A percentile compares a stretch with the other conserved stretches of the same genome.
Evolutionary conservation across 2,797 vertebrate species (phyloP).

Genomic region (Rhadinocentrus ornatus): DNA sequence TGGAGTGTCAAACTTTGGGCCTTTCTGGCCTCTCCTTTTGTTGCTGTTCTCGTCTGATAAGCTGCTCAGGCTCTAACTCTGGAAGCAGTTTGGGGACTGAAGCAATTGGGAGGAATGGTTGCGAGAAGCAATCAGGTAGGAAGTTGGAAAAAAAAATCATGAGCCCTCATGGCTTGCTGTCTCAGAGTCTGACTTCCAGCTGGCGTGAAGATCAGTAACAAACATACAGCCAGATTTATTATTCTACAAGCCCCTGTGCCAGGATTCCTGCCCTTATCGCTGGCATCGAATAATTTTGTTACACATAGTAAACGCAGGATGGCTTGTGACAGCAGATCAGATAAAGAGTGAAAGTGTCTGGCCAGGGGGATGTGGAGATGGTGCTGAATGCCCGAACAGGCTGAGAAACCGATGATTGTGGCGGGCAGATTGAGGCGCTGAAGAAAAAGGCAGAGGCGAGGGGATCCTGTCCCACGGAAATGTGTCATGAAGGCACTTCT

Average conservation of each 20-base stretch:
- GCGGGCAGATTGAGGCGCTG: conserved; percentile 66
- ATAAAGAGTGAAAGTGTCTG: conserved; percentile 69
- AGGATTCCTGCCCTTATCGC: conserved; percentile 68
- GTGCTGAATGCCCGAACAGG: conserved; percentile 70
- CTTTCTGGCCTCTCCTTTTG: conserved; percentile 22
- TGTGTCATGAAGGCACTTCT: conserved; percentile 83
- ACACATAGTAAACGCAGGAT: conserved; percentile 72
- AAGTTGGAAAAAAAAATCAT: conserved; percentile 34
- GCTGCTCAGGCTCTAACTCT: conserved; percentile 24
- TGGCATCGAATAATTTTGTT: conserved; percentile 69
- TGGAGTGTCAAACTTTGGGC: conserved; percentile 52
- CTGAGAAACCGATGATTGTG: conserved; percentile 72
- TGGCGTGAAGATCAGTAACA: conserved; percentile 63
- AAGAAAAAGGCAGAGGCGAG: conserved; percentile 68
- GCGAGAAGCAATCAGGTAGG: conserved; percentile 45
- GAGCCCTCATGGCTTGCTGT: conserved; percentile 46
- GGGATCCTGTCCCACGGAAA: conserved; percentile 78
- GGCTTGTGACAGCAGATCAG: conserved; percentile 72
- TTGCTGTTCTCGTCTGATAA: conserved; percentile 41
- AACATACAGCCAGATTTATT: conserved; percentile 73
- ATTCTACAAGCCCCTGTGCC: conserved; percentile 47
- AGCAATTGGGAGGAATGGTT: conserved; percentile 25
- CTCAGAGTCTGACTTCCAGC: conserved; percentile 63
- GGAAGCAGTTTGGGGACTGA: conserved; percentile 38
- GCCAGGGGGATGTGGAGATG: conserved; percentile 55